Conservation (phyloP, 2,888 invertebrate genomes). For the Oxycera nigricornis region DNA sequence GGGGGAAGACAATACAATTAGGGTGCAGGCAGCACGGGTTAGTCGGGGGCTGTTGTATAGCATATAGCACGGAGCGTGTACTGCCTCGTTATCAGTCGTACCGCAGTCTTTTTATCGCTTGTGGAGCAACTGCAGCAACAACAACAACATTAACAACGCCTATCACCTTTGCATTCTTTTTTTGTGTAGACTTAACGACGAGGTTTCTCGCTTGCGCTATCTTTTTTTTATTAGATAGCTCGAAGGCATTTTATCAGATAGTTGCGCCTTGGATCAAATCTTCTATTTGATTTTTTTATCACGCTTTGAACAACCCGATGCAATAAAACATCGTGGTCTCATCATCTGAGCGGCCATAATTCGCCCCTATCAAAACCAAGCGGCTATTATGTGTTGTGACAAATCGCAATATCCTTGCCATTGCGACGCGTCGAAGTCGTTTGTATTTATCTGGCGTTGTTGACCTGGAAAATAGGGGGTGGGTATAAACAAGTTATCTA, state of each 20-base stretch:
- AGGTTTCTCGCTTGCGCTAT: conserved; percentile 29
- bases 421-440: conserved; percentile 6
- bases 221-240: conserved; percentile 1
- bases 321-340: neutral
- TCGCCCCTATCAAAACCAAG: too few species aligned
- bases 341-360: neutral
- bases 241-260: conserved; percentile 11
- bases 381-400: too few species aligned
- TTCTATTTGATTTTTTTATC: neutral
- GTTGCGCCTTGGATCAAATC: neutral
- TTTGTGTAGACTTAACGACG: neutral
- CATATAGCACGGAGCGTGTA: conserved; percentile 10
- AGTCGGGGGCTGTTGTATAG: too few species aligned
- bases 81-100: conserved; percentile 16
- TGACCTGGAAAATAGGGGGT: neutral
- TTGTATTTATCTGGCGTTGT: neutral
- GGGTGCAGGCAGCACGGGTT: too few species aligned
- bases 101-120: conserved; percentile 13
- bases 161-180: neutral
- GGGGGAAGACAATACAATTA: too few species aligned
- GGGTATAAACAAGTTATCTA: neutral
- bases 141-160: neutral
- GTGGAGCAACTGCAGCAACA: neutral
- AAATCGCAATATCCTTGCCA: neutral
- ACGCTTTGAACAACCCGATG: neutral